Conservation (phyloP, 2,888 invertebrate species). For the Patella depressa region DNA sequence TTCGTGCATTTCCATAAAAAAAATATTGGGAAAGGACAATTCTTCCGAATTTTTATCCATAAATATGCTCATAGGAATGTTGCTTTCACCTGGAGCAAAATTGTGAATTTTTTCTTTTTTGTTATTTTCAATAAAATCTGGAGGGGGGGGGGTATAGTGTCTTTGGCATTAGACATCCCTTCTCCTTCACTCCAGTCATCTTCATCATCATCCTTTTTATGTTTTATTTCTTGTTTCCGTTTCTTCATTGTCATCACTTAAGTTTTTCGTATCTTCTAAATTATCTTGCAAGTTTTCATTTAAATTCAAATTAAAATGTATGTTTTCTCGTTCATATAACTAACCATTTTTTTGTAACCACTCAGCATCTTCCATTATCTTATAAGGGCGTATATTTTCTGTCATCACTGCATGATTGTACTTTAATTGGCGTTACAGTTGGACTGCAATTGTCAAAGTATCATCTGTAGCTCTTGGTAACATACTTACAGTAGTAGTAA, state of each 20-base stretch:
- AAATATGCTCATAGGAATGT: neutral
- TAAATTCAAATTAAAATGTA: neutral
- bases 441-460: constrained; percentile 16
- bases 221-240: constrained; percentile 10
- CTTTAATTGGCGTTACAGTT: constrained; percentile 11
- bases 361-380: constrained; percentile 14
- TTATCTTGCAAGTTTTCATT: neutral
- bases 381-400: constrained; percentile 17
- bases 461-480: constrained; percentile 1
- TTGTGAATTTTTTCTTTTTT: too few species aligned
- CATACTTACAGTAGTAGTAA: neutral
- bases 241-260: constrained; percentile 26
- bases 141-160: too few species aligned
- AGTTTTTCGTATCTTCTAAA: neutral
- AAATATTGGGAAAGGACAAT: constrained; percentile 1
- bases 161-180: too few species aligned
- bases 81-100: neutral
- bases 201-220: neutral
- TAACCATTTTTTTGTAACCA: neutral
- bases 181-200: neutral
- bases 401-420: constrained; percentile 1
- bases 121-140: too few species aligned
- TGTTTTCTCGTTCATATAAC: constrained; percentile 1
- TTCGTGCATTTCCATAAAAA: constrained; percentile 6
- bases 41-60: constrained; percentile 1